Conservation (phyloP, 1,140 invertebrate genomes). For the Dufourea novaeangliae region DNA sequence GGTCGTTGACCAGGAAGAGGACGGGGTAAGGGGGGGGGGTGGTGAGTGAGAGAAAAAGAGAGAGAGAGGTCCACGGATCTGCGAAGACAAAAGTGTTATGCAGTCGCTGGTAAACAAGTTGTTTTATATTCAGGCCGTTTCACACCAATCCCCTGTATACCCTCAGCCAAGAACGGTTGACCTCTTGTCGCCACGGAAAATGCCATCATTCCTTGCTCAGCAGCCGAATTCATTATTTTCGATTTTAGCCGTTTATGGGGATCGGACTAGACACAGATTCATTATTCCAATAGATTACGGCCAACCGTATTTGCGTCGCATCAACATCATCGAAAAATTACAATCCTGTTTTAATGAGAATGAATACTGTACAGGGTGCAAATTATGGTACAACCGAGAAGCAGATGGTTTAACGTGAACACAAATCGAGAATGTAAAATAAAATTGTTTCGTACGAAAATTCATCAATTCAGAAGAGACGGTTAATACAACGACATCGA, state of each 20-base stretch:
- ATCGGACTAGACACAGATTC: neutral
- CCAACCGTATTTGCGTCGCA: too few relatives aligned
- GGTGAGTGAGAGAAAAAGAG: neutral
- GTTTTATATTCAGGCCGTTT: neutral
- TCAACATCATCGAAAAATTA: too few relatives aligned
- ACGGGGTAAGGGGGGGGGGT: neutral
- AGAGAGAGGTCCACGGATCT: constrained; percentile 8
- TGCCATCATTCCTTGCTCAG: too few relatives aligned
- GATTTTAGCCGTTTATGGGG: neutral
- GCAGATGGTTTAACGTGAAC: too few relatives aligned
- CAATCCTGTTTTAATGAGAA: too few relatives aligned
- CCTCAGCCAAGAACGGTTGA: neutral
- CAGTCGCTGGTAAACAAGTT: constrained; percentile 35
- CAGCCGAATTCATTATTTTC: neutral
- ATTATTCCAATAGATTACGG: too few relatives aligned
- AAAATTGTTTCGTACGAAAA: too few relatives aligned
- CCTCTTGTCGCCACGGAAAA: neutral
- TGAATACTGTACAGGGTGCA: too few relatives aligned
- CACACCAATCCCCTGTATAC: neutral
- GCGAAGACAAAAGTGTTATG: constrained; percentile 38
- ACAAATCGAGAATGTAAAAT: too few relatives aligned
- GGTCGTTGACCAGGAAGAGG: constrained; percentile 39
- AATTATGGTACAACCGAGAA: too few relatives aligned
- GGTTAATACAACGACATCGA: too few relatives aligned
- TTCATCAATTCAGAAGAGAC: too few relatives aligned